phyloP scores from a whole-genome alignment of 2,888 invertebrate species.

The Tipula unca region DNA sequence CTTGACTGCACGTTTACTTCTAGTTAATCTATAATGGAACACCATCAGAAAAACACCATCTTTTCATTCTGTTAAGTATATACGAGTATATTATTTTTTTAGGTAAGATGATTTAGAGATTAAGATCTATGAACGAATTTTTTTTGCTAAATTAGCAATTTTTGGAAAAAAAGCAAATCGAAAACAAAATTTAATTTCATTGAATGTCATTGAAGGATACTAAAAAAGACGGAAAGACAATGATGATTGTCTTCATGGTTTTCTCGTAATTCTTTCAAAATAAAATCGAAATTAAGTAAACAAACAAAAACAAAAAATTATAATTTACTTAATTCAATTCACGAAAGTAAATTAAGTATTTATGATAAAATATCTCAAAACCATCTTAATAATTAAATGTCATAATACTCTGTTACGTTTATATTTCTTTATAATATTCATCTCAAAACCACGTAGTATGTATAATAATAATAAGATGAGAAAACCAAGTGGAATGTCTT shows the following conservation, averaged over 20 bases:
- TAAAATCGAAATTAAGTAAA: not conserved
- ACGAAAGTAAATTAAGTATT: slow-evolving; percentile 8
- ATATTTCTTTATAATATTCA: not conserved
- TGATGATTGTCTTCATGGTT: not conserved
- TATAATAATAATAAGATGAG: not conserved
- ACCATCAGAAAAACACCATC: no score
- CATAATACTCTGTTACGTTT: not conserved
- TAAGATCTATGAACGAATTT: not conserved
- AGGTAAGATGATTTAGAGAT: not conserved
- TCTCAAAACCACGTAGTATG: not conserved
- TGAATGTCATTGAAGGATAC: not conserved
- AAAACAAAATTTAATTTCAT: not conserved
- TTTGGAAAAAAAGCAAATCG: not conserved
- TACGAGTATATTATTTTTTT: no score
- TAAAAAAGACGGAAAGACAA: not conserved
- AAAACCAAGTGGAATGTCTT: not conserved
- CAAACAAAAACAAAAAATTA: not conserved
- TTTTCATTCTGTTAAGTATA: no score
- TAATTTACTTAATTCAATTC: slow-evolving; percentile 8
- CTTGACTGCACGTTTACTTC: no score
- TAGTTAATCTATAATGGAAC: no score
- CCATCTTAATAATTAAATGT: slow-evolving; percentile 14
- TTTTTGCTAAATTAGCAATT: not conserved
- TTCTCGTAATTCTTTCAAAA: not conserved
- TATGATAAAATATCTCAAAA: not conserved